Conservation (phyloP, 1,140 invertebrate species). For the Drosophila eugracilis region DNA sequence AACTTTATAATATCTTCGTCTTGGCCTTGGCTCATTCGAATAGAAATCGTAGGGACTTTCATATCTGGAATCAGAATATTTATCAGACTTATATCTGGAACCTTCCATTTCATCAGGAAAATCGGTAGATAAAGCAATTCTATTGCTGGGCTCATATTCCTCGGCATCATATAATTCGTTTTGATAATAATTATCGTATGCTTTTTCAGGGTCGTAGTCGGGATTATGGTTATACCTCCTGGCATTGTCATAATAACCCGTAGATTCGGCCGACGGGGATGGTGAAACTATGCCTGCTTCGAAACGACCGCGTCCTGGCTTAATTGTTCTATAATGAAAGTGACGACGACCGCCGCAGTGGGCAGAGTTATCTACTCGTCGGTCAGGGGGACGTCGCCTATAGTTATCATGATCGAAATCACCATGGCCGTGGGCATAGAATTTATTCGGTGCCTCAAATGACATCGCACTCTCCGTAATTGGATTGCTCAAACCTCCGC, state of each 20-base stretch:
- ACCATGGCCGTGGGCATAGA: conserved; percentile 28
- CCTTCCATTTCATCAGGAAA: not conserved
- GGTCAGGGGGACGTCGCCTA: no score
- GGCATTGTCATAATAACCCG: not conserved
- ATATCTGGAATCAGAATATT: not conserved
- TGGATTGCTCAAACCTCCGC: conserved; percentile 37
- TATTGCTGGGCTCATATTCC: not conserved
- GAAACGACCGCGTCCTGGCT: not conserved
- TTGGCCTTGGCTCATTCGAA: no score
- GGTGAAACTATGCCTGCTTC: not conserved
- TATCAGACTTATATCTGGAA: not conserved
- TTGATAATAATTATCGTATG: not conserved
- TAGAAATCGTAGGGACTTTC: not conserved
- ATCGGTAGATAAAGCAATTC: not conserved
- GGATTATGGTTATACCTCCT: no score
- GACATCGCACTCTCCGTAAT: conserved; percentile 7
- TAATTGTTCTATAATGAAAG: not conserved
- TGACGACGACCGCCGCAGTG: not conserved
- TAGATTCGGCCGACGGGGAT: not conserved
- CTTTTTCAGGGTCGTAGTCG: not conserved
- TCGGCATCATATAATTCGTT: not conserved
- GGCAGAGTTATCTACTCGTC: not conserved
- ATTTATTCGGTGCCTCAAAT: conserved; percentile 39
- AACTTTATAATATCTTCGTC: no score
- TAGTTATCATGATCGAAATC: not conserved